These are phyloP conservation scores for Heterohyrax brucei DNA, from an alignment of 2,797 vertebrate genomes.

Conservation along the genomic window DNA sequence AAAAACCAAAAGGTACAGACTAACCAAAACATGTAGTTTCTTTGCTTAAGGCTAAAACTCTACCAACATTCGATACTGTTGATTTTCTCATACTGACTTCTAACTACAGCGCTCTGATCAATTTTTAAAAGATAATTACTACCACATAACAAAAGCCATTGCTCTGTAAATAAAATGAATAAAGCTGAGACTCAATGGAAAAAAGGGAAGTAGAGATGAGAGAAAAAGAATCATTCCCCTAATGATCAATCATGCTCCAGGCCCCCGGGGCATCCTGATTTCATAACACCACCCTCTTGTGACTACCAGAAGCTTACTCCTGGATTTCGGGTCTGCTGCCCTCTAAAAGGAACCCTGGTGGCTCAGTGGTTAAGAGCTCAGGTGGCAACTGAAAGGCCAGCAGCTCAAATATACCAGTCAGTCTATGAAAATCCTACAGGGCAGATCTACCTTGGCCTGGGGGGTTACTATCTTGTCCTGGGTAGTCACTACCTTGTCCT, in stretches of 20 bases:
- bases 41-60: constrained; percentile 41
- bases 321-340: background rate
- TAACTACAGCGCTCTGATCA: constrained; percentile 42
- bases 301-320: background rate
- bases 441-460: too few relatives aligned
- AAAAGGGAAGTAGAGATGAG: background rate
- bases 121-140: constrained; percentile 65
- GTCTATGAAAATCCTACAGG: too few relatives aligned
- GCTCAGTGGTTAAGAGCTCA: too few relatives aligned
- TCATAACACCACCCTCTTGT: background rate
- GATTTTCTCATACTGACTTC: constrained; percentile 41
- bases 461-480: too few relatives aligned
- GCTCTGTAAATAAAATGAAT: constrained; percentile 58
- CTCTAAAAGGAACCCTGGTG: background rate
- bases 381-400: too few relatives aligned
- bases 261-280: background rate
- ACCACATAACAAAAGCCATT: constrained; percentile 11
- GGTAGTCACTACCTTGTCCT: too few relatives aligned
- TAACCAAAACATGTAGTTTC: constrained; percentile 68
- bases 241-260: background rate
- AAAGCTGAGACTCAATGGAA: background rate
- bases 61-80: constrained; percentile 23
- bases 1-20: constrained; percentile 66
- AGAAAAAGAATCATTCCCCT: background rate
- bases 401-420: too few relatives aligned